These are phyloP conservation scores for Athripsodes cinereus DNA, from an alignment of 2,888 invertebrate genomes.

Conservation along the genomic window DNA sequence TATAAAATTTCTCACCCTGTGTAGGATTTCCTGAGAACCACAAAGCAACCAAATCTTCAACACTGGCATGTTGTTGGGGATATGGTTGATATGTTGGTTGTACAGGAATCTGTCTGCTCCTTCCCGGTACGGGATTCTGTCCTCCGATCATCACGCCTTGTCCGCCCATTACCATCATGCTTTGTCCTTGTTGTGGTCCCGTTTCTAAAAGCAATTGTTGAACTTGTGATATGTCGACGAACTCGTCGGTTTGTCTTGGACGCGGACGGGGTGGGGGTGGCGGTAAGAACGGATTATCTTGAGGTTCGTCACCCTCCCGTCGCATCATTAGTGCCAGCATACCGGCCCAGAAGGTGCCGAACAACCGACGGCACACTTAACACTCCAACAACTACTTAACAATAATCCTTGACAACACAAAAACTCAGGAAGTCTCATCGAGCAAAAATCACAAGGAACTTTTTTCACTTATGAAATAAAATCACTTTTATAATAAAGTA, in stretches of 20 bases:
- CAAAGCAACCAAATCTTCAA: constrained; percentile 69
- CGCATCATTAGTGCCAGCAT: constrained; percentile 52
- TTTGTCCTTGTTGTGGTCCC: constrained; percentile 30
- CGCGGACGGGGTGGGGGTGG: constrained; percentile 33
- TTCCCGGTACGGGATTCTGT: constrained; percentile 29
- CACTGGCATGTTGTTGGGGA: constrained; percentile 51
- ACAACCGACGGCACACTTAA: constrained; percentile 3
- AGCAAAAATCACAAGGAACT: no score
- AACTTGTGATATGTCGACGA: constrained; percentile 79
- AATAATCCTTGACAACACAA: no score
- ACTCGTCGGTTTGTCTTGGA: constrained; percentile 55
- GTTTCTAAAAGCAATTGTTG: constrained; percentile 64
- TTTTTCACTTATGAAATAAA: no score
- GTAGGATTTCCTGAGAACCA: constrained; percentile 62
- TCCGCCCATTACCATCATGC: constrained; percentile 24
- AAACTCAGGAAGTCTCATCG: no score
- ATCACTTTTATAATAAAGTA: no score
- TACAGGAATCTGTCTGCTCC: constrained; percentile 21
- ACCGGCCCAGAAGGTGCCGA: constrained; percentile 15
- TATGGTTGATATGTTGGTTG: constrained; percentile 34
- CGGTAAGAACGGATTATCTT: constrained; percentile 42
- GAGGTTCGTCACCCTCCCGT: constrained; percentile 64
- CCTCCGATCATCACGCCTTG: constrained; percentile 21
- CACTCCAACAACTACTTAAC: not conserved
- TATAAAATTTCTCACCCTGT: constrained; percentile 46